These are phyloP conservation scores for Scaeva pyrastri DNA, from an alignment of 2,888 invertebrate species.

Conservation along the genomic window DNA sequence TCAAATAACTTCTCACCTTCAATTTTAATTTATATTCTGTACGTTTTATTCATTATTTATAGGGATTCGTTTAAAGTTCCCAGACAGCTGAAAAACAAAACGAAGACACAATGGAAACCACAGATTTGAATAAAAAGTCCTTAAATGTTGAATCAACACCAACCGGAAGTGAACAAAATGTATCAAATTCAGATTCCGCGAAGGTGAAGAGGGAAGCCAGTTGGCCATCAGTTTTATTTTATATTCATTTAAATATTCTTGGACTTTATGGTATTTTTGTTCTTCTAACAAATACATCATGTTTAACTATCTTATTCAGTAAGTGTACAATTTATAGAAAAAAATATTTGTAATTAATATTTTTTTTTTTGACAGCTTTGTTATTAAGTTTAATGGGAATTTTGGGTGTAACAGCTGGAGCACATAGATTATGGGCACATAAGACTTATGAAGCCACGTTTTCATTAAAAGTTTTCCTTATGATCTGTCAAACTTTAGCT, in stretches of 20 bases:
- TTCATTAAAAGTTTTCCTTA: constrained; percentile 89
- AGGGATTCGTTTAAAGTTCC: constrained; percentile 13
- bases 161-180: constrained; percentile 20
- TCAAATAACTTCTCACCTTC: not conserved
- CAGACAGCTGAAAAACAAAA: not conserved
- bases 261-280: constrained; percentile 88
- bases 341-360: constrained; percentile 51
- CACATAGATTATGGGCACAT: constrained; percentile 97
- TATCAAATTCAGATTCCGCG: constrained; percentile 77
- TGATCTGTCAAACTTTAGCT: constrained; percentile 93
- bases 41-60: not conserved
- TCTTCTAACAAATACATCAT: constrained; percentile 86
- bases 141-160: constrained; percentile 13
- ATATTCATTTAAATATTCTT: constrained; percentile 89
- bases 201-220: constrained; percentile 86
- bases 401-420: constrained; percentile 94
- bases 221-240: constrained; percentile 90
- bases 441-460: constrained; percentile 90
- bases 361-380: constrained; percentile 85
- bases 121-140: constrained; percentile 31
- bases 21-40: not conserved
- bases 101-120: constrained; percentile 44
- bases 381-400: constrained; percentile 87
- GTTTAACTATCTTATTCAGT: constrained; percentile 88
- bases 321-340: constrained; percentile 81